Base-by-base conservation (phyloP, 1,140 invertebrate genomes). In the Diabrotica undecimpunctata region DNA sequence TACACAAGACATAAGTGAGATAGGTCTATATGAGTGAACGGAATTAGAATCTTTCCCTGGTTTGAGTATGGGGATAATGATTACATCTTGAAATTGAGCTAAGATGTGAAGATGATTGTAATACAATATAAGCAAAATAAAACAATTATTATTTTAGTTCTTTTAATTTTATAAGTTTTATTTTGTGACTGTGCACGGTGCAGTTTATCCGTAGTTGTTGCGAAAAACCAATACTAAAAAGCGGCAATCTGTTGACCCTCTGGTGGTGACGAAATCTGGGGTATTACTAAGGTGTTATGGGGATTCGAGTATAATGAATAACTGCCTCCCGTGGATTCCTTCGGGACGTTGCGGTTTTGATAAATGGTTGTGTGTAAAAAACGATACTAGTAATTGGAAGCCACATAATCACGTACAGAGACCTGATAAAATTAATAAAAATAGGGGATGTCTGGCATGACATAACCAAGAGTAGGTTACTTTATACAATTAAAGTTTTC, bases 401-500 rank as follows among this genome's bases (percentile, higher is more conserved):
- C 41, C n/a, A 46, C n/a, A 46, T n/a, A 46, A 46, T 46, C 25
- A 25, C 25, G 25, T 25, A 25, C 25, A 4, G 25, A 25, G 25
- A 25, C 25, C 41, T 46, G 41, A 46, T 46, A 6, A 46, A 46
- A 46, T 46, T 46, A 46, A 46, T 46, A 46, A 46, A 10, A 46
- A n/a, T 7, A 46, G 41, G 41, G 41, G 41, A 46, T 5, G 66
- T 69, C 72, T 67, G 69, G 70, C 71, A 67, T 72, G 67, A 66
- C 62, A 39, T 66, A 67, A 75, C 74, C 72, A 67, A 72, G 74
- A 75, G 72, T 25, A 25, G 25, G 25, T 25, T 25, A 25, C 4
- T 4, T 2, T 4, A 25, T 2, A 25, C 25, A 25, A 25, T 25
- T 4, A 25, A 25, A 25, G 25, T 25, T 25, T 25, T 25, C 25